A percentile compares a stretch with the other conserved stretches of the same genome.
These are phyloP conservation scores for Lagocephalus sceleratus DNA, from an alignment of 2,797 vertebrate genomes.

Conservation along the genomic window DNA sequence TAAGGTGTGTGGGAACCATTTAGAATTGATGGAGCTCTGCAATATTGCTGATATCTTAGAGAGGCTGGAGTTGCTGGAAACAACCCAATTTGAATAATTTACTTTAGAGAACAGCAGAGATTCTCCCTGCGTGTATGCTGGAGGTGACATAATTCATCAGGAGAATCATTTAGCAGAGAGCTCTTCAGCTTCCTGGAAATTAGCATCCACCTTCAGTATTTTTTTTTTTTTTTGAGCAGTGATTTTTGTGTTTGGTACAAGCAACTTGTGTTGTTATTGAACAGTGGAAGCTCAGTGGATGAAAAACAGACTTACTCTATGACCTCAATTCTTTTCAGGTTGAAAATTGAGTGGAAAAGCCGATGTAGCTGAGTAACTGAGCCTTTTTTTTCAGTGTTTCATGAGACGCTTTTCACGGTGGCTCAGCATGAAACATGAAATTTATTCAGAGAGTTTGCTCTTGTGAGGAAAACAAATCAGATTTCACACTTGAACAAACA, in stretches of 20 bases:
- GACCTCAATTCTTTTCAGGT: background rate
- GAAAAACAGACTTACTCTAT: background rate
- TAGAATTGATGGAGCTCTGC: slow-evolving; percentile 12
- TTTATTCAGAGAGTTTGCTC: background rate
- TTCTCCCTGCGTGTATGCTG: slow-evolving; percentile 12
- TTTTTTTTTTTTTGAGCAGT: too few species aligned
- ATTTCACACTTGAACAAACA: background rate
- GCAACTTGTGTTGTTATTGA: too few species aligned
- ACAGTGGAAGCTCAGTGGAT: background rate
- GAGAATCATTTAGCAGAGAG: slow-evolving; percentile 20
- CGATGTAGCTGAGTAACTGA: background rate
- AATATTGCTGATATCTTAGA: slow-evolving; percentile 27
- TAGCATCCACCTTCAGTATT: too few species aligned
- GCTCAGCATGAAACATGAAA: background rate
- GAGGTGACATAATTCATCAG: slow-evolving; percentile 28
- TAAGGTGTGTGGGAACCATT: slow-evolving; percentile 38
- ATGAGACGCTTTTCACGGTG: background rate
- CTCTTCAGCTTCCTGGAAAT: slow-evolving; percentile 10
- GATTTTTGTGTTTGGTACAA: too few species aligned
- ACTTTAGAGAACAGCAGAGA: slow-evolving; percentile 25
- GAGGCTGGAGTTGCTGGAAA: slow-evolving; percentile 27
- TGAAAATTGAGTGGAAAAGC: background rate
- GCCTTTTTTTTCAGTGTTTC: background rate
- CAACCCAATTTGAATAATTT: slow-evolving; percentile 35
- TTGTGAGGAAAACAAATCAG: background rate